Evolutionary conservation across 1,140 invertebrate species (phyloP), one percentile per base, ranked within the genome.

Genomic region (Papilio glaucus): DNA sequence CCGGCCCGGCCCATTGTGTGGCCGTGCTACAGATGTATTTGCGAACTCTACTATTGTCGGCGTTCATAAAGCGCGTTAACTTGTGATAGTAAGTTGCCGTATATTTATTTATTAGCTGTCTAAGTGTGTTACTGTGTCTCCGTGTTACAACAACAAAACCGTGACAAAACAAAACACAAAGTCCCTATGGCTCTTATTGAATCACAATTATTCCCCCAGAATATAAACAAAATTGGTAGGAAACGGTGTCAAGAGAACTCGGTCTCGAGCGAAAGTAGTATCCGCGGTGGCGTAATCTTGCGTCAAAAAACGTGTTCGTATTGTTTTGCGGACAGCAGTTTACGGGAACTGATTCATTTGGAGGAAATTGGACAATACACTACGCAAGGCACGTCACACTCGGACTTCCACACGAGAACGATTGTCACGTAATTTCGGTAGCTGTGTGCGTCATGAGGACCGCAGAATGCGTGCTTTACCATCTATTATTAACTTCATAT

Each of bases 211-310:
- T 65, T 39, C 37, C 10, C 10, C 21, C 49, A 38, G 8, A 10
- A 18, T 39, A 39, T 65, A 65, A 65, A 65, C 39, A 65, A 39
- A 39, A 21, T n/a, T 1, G 10, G 26, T 39, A 38, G 37, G 18
- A 39, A 65, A 65, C 62, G 15, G 33, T 65, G 62, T 65, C 62
- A 65, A 65, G 49, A 57, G 21, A 57, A 57, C 49, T 57, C 18
- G 33, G 15, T 24, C 29, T 37, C 29, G 26, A 65, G 37, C 33
- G 33, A 65, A 65, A 38, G 29, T 39, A n/a, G 37, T 37, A 38
- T 38, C 62, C 29, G 8, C 18, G 8, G 62, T 63, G 29, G 13
- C 61, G 61, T 65, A 65, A 65, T 39, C 8, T 29, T 61, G 60
- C 60, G 60, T 61, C 18, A 65, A 38, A 38, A 65, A 39, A 65